phyloP scores from a whole-genome alignment of 2,888 invertebrate genomes.

The Eristalis intricaria region DNA sequence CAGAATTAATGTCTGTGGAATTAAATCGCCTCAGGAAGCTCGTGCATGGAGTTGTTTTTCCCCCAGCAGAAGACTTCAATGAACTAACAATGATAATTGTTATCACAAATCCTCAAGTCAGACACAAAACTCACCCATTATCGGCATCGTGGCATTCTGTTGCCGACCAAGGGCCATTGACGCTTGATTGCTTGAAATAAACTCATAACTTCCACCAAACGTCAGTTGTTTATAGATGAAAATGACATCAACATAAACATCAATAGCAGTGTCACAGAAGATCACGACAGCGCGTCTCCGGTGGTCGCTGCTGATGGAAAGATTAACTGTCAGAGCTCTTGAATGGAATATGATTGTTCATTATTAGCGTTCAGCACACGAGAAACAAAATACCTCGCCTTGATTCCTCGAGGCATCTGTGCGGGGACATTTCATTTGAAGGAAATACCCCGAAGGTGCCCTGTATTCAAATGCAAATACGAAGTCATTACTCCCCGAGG shows the following conservation, averaged over 20 bases:
- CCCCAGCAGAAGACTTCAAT: no score
- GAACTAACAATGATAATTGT: neutral
- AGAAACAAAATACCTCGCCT: no score
- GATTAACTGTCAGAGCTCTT: neutral
- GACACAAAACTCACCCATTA: neutral
- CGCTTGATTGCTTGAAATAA: neutral
- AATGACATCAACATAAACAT: no score
- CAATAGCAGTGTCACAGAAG: neutral
- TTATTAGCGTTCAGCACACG: neutral
- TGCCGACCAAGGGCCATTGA: neutral
- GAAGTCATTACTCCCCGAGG: neutral
- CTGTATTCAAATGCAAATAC: neutral
- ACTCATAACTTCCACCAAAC: neutral
- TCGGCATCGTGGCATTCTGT: neutral
- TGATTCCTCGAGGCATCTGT: neutral
- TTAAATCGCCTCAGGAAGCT: neutral
- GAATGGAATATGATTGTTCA: neutral
- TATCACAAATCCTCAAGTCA: neutral
- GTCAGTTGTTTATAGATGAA: neutral
- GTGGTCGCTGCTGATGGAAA: neutral
- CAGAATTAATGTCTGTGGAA: no score
- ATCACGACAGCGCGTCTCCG: neutral
- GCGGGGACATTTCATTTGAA: no score
- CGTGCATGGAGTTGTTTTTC: neutral
- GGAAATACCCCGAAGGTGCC: neutral